These are phyloP conservation scores for Lagria hirta DNA, from an alignment of 2,888 invertebrate genomes.

Conservation along the genomic window DNA sequence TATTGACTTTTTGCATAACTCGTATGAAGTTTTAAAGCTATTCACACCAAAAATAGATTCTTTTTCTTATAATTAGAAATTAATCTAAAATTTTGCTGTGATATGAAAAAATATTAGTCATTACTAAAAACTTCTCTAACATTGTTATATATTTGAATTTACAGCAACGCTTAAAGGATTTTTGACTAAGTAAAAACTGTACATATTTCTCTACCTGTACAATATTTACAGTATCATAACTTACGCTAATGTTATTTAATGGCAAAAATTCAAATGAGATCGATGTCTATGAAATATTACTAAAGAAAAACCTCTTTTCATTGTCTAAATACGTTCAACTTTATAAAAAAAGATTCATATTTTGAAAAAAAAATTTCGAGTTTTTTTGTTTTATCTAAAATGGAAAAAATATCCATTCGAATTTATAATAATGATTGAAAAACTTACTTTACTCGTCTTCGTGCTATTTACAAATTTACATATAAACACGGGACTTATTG, in stretches of 20 bases:
- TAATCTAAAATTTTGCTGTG: conserved; percentile 34
- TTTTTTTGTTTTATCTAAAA: too few relatives aligned
- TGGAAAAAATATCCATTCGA: too few relatives aligned
- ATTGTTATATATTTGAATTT: conserved; percentile 45
- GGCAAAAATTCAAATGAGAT: conserved; percentile 20
- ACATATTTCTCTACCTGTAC: conserved; percentile 35
- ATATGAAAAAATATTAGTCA: conserved; percentile 46
- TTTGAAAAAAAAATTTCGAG: too few relatives aligned
- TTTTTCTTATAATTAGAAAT: conserved; percentile 29
- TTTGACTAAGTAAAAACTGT: conserved; percentile 46
- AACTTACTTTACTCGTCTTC: too few relatives aligned
- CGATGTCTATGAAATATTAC: too few relatives aligned
- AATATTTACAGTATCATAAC: conserved; percentile 26
- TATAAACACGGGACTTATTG: conserved; percentile 12
- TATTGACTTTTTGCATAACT: conserved; percentile 9
- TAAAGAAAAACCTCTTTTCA: too few relatives aligned
- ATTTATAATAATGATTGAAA: too few relatives aligned
- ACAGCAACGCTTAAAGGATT: conserved; percentile 47
- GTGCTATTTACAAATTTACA: conserved; percentile 10
- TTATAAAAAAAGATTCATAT: too few relatives aligned
- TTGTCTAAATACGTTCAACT: too few relatives aligned
- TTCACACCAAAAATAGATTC: conserved; percentile 27
- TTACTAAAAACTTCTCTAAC: conserved; percentile 42
- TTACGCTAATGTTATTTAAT: conserved; percentile 17
- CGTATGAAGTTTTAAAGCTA: conserved; percentile 19